Base-by-base conservation (phyloP, 1,140 invertebrate genomes). In the Drosophila persimilis region DNA sequence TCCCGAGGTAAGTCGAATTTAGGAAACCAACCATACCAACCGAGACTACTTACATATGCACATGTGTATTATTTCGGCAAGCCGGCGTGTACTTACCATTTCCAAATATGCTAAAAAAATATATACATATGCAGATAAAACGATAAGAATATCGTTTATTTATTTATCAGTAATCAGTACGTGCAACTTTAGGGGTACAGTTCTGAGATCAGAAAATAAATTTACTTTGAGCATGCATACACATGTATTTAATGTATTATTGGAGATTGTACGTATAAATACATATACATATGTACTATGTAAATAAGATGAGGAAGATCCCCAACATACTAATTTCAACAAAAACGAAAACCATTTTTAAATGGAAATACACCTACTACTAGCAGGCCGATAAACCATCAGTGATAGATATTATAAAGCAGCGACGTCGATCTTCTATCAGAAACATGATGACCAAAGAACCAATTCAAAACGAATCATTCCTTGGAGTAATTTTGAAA, bases 401-500 rank as follows among this genome's bases (percentile, higher is more conserved):
- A 61, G 29, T 91, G 62, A 71, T 77, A 77, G 86, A 90, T 59
- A 75, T 77, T 43, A 84, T 79, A 51, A 89, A 84, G 56, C 85
- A 88, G 72, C 69, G 89, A 20, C 86, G 89, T 54, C 89, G 89
- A 52, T 90, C 90, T 17, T 91, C 90, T 26, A 45, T 90, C 17
- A 73, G 79, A 78, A 67, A 55, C 69, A 26, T 86, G 66, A 78
- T 80, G 79, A 90, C 75, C 35, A 90, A 90, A 66, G 84, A 91
- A 76, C 90, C 88, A 31, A 90, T 90, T 57, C 52, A 76, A 63
- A 91, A 90, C 56, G 89, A 91, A 73, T 90, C 72, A 50, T 94
- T 95, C 90, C 84, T 94, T 85, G 90, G 80, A 53, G 91, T 95
- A 66, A 93, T 94, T 91, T 92, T 95, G 70, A 94, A 95, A 90